Conservation (phyloP, 1,140 invertebrate species). For the Drosophila sulfurigaster region DNA sequence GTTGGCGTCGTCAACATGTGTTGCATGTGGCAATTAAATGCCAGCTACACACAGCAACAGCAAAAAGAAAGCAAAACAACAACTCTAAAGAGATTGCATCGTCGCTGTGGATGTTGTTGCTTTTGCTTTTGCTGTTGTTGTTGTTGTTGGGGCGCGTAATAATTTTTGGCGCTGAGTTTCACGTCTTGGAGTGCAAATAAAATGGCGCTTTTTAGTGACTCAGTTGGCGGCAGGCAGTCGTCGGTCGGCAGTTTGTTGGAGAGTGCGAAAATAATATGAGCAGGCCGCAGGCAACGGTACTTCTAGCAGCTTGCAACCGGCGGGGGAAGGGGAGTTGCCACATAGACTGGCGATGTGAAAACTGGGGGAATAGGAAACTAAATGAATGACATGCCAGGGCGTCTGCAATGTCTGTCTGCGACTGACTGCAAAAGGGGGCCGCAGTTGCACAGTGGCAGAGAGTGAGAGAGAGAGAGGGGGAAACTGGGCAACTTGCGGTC, state of each 20-base stretch:
- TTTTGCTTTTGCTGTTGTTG: conserved; percentile 10
- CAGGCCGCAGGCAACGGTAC: conserved; percentile 55
- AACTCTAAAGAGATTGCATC: conserved; percentile 41
- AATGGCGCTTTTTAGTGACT: conserved; percentile 77
- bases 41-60: conserved; percentile 49
- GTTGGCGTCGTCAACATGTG: conserved; percentile 60
- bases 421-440: conserved; percentile 14
- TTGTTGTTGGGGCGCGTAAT: conserved; percentile 51
- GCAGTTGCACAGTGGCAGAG: conserved; percentile 9
- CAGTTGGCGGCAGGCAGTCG: conserved; percentile 50
- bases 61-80: conserved; percentile 51
- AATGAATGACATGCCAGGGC: conserved; percentile 63
- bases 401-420: conserved; percentile 54
- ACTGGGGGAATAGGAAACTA: conserved; percentile 49
- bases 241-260: conserved; percentile 46
- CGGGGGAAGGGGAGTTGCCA: not conserved
- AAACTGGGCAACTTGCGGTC: conserved; percentile 44
- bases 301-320: conserved; percentile 20
- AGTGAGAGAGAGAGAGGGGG: not conserved
- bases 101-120: conserved; percentile 12
- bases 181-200: conserved; percentile 74
- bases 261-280: conserved; percentile 70
- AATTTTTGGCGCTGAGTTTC: conserved; percentile 65
- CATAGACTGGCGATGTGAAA: conserved; percentile 8
- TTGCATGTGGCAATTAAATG: conserved; percentile 69